Evolutionary conservation across 2,113 vertebrate genomes (phyloP), one percentile per base, ranked within the genome.

Genomic region (Toxotes jaculatrix): DNA sequence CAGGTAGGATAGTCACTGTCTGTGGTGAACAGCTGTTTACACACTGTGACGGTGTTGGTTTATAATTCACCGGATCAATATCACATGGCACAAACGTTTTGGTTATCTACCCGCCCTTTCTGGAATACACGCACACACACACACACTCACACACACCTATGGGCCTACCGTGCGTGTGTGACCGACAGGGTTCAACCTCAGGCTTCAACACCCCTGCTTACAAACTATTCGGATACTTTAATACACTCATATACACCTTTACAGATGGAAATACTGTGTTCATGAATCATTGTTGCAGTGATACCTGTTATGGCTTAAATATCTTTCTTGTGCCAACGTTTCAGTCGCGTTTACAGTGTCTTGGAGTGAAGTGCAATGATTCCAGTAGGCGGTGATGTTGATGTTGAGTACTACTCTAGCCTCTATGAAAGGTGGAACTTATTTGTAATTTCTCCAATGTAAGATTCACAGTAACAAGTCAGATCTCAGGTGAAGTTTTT

Each of bases 61-160:
- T 77, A 77, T 61, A 79, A 61, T 76, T 82, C 66, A 89, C 56
- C 61, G 32, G 79, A 82, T 88, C 85, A 83, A 77, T 67, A 85
- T 81, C 79, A 86, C 87, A 88, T 77, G 87, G 79, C 79, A 88
- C 87, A 67, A 89, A 84, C 78, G 43, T 51, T 27, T 83, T 57
- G 4, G 53, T 72, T 69, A 57, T 84, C 90, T 62, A 87, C 85
- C 88, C 64, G 79, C 81, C 81, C 73, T 86, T 87, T 88, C 83
- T 75, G 87, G 76, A 90, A 88, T 82, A 86, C 79, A 82, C 69
- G 27, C 27, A 27, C 27, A 86, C 83, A 84, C 85, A 60, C 80
- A 62, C 83, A 64, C 86, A 31, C 79, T 84, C 91, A 76, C 90
- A 93, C 91, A 89, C 91, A 87, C 79, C 63, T 85, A 78, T 38